These are phyloP conservation scores for Phengaris alcon DNA, from an alignment of 2,888 invertebrate species.

Conservation along the genomic window DNA sequence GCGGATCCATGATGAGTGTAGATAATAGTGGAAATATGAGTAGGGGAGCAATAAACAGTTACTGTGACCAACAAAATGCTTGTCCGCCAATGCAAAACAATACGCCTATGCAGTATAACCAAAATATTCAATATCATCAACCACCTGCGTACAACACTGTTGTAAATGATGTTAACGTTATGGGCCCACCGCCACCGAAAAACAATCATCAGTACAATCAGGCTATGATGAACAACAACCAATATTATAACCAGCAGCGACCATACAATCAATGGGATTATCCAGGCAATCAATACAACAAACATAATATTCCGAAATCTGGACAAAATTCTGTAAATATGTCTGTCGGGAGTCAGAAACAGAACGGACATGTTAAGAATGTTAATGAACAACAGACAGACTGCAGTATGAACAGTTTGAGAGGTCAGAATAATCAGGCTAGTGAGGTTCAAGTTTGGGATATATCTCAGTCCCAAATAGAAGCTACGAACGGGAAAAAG, in stretches of 20 bases:
- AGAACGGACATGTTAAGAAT: constrained; percentile 51
- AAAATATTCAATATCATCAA: constrained; percentile 65
- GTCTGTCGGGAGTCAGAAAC: constrained; percentile 72
- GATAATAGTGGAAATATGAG: constrained; percentile 70
- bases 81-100: constrained; percentile 54
- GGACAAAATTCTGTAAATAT: constrained; percentile 67
- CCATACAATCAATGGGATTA: constrained; percentile 73
- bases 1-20: constrained; percentile 72
- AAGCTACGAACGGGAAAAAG: constrained; percentile 68
- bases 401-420: constrained; percentile 74
- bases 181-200: constrained; percentile 73
- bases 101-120: constrained; percentile 51
- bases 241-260: constrained; percentile 69
- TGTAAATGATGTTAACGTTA: constrained; percentile 66
- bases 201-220: constrained; percentile 73
- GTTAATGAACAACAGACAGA: constrained; percentile 68
- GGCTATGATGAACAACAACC: constrained; percentile 73
- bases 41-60: constrained; percentile 63
- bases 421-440: constrained; percentile 70
- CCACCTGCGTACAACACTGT: constrained; percentile 67
- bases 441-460: constrained; percentile 84
- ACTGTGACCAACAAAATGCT: constrained; percentile 59
- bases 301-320: constrained; percentile 67
- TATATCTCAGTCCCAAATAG: constrained; percentile 82
- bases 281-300: constrained; percentile 67